These are phyloP conservation scores for Danaus melanippus DNA, from an alignment of 1,140 invertebrate species.

Conservation along the genomic window DNA sequence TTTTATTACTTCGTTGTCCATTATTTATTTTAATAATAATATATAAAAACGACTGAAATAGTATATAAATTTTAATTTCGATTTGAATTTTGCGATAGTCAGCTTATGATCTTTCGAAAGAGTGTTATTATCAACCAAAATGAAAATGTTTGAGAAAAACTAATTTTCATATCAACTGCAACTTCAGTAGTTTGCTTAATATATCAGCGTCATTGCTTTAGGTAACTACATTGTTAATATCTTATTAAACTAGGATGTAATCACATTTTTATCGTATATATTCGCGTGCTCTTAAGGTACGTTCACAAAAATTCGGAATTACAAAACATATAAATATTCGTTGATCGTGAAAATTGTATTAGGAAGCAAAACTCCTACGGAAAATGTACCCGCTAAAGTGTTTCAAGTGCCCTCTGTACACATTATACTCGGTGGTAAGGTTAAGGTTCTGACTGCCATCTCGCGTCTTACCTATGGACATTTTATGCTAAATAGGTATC, in stretches of 20 bases:
- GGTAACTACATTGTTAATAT: constrained; percentile 16
- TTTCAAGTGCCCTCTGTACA: constrained; percentile 30
- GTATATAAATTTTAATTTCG: no score
- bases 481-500: constrained; percentile 69
- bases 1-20: no score
- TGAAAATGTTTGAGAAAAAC: no score
- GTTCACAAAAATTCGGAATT: constrained; percentile 30
- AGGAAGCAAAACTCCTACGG: constrained; percentile 57
- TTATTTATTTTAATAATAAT: no score
- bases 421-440: constrained; percentile 11
- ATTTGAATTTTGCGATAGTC: no score
- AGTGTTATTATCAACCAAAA: no score
- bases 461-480: constrained; percentile 64
- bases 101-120: no score
- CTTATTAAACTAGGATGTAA: constrained; percentile 26
- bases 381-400: constrained; percentile 34
- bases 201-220: constrained; percentile 25
- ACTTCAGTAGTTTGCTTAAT: constrained; percentile 13
- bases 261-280: constrained; percentile 43
- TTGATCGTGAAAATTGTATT: constrained; percentile 64
- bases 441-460: constrained; percentile 33
- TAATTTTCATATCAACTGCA: not conserved
- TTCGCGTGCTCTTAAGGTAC: constrained; percentile 33
- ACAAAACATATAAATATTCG: constrained; percentile 68
- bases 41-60: no score